Base-by-base conservation (phyloP, 2,888 invertebrate species). In the Drosophila limbata region DNA sequence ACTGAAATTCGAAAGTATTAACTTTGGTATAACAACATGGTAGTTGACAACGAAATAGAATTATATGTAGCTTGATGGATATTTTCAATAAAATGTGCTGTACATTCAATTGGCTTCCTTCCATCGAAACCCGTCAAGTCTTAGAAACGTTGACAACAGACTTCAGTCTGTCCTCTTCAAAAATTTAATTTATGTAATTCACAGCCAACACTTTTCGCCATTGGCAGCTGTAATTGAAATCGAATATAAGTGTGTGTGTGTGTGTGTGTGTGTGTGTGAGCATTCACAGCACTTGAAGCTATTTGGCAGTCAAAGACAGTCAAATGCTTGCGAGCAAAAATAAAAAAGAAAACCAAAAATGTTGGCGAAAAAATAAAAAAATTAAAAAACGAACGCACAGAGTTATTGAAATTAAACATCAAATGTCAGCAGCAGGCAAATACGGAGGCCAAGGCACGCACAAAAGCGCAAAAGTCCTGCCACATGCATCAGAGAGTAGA, bases 321-420 rank as follows among this genome's bases (percentile, higher is more conserved):
- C 65, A 69, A 79, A 79, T 63, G 53, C 77, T 77, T 21, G 40
- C 51, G 31, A 42, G 17, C 15, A 21, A 61, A 35, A 52, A 60
- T 25, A 25, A 25, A 55, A 28, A 39, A 51, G 48, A 42, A 59
- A 52, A 19, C 53, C 9, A 60, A 48, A 53, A 61, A 61, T 61
- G 39, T 28, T 37, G 31, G 47, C 1, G 53, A 61, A 56, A 42
- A 62, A 60, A 61, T 68, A 79, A 69, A 60, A 64, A 74, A 79
- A 69, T 81, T 76, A 83, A 82, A 89, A 80, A 78, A 60, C 64
- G 59, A 73, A 67, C 69, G 73, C 77, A 74, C 79, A 69, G 76
- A 87, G 90, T 84, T 88, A 89, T 90, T 90, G 89, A 87, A 90
- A 87, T 88, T 90, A 87, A 87, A 88, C 89, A 90, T 89, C 89